Evolutionary conservation across 2,888 invertebrate species (phyloP), one percentile per base, ranked within the genome.

Genomic region (Ochlodes sylvanus): DNA sequence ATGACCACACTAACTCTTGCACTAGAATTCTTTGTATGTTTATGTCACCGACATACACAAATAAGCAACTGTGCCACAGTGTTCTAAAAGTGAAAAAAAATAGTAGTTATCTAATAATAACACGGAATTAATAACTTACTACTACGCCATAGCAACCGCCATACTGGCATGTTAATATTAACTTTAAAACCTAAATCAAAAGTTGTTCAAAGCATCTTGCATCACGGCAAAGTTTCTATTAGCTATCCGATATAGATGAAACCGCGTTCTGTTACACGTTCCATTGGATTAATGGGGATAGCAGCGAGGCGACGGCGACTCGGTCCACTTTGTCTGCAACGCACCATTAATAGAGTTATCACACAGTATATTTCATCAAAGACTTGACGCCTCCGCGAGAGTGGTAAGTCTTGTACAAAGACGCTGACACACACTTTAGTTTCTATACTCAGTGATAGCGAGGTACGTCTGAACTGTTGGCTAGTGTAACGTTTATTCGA

Each of bases 271-370:
- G 10, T 15, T 44, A 47, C 44, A 17, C 44, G n/a, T 1, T 17
- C 44, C 17, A 17, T 17, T 2, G 50, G 34, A 62, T 52, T 62
- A 62, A 52, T 52, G 38, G 38, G 62, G 15, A 47, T 27, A 62
- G 47, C 52, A 10, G 38, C 9, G 10, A 7, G 38, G 38, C 41
- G n/a, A 14, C 12, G n/a, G 21, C 44, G 19, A 52, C 44, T 44
- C 63, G 32, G 14, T 12, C 21, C 63, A 56, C 63, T 63, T 41
- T 55, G 63, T 27, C 56, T 38, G 17, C 58, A 4, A 4, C 32
- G 55, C 42, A 60, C 44, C 42, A 67, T 67, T 67, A 67, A 67
- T 67, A 54, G 67, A 67, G 67, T 61, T 61, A 67, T 61, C 55
- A 61, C 66, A 60, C 38, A 55, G 34, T 44, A 67, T 67, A 67